These are phyloP conservation scores for Microplitis mediator DNA, from an alignment of 1,140 invertebrate genomes.

Conservation along the genomic window DNA sequence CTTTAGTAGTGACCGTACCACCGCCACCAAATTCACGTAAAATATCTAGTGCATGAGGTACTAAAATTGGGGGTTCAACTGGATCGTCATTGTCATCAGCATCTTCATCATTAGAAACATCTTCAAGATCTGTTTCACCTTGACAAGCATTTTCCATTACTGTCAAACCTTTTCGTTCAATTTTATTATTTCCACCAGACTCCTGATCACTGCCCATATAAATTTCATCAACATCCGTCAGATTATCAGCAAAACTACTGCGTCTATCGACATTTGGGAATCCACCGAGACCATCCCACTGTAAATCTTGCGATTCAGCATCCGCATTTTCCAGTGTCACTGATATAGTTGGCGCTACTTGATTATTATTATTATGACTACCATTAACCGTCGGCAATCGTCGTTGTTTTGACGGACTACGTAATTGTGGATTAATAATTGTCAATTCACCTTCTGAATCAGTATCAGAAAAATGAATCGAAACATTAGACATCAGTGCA, in stretches of 20 bases:
- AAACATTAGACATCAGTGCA: constrained; percentile 56
- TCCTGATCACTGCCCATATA: constrained; percentile 50
- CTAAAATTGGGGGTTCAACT: constrained; percentile 37
- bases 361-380: background rate
- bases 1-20: constrained; percentile 57
- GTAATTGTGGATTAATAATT: constrained; percentile 29
- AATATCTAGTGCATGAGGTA: constrained; percentile 45
- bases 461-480: constrained; percentile 58
- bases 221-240: constrained; percentile 58
- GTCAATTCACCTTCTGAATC: constrained; percentile 58
- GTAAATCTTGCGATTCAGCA: constrained; percentile 12
- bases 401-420: background rate
- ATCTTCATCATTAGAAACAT: constrained; percentile 51
- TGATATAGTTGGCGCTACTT: constrained; percentile 46
- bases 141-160: constrained; percentile 36
- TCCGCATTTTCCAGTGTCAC: constrained; percentile 45
- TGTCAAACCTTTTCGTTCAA: constrained; percentile 24
- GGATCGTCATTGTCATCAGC: constrained; percentile 45
- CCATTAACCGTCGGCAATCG: background rate
- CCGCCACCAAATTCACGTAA: constrained; percentile 51
- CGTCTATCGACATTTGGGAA: constrained; percentile 33
- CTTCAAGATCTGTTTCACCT: constrained; percentile 55
- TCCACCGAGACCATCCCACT: constrained; percentile 34
- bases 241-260: constrained; percentile 46
- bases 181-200: constrained; percentile 14